A percentile compares a stretch with the other conserved stretches of the same genome.
Evolutionary conservation across 1,140 invertebrate species (phyloP).

Genomic region (Nylanderia fulva): DNA sequence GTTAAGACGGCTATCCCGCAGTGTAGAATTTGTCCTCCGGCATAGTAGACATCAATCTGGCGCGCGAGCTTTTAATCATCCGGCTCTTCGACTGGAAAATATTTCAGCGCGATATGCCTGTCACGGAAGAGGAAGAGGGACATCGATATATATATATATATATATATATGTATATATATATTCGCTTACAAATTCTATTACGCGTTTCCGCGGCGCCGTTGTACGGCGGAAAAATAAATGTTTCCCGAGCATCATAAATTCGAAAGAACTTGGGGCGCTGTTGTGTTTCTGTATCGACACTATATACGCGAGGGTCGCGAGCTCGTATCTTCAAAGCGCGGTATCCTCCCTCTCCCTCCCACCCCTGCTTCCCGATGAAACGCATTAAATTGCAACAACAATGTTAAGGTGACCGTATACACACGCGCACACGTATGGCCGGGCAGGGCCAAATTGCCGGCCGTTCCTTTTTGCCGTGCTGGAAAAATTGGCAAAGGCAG

Average conservation of each 20-base stretch:
- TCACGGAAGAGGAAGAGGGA: neutral
- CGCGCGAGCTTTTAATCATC: constrained; percentile 36
- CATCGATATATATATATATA: constrained; percentile 32
- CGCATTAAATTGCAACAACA: constrained; percentile 68
- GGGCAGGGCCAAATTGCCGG: constrained; percentile 71
- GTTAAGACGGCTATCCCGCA: neutral
- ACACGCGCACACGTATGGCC: constrained; percentile 49
- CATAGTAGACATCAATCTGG: constrained; percentile 6
- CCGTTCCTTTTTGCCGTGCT: constrained; percentile 74
- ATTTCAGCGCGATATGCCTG: constrained; percentile 43
- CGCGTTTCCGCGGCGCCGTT: constrained; percentile 51
- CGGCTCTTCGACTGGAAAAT: constrained; percentile 31
- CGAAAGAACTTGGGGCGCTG: constrained; percentile 49
- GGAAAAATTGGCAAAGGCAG: constrained; percentile 77
- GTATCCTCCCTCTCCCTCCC: no score
- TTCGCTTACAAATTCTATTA: constrained; percentile 57
- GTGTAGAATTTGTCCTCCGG: neutral
- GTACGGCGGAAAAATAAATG: constrained; percentile 46
- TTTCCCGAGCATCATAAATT: constrained; percentile 57
- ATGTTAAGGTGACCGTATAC: constrained; percentile 50
- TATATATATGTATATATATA: no score
- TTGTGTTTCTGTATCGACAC: constrained; percentile 29
- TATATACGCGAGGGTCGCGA: neutral
- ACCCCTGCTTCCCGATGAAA: constrained; percentile 42
- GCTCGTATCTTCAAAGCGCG: constrained; percentile 48